A percentile compares a stretch with the other conserved stretches of the same genome.
These are phyloP conservation scores for Ophonus ardosiacus DNA, from an alignment of 2,888 invertebrate species.

Conservation along the genomic window DNA sequence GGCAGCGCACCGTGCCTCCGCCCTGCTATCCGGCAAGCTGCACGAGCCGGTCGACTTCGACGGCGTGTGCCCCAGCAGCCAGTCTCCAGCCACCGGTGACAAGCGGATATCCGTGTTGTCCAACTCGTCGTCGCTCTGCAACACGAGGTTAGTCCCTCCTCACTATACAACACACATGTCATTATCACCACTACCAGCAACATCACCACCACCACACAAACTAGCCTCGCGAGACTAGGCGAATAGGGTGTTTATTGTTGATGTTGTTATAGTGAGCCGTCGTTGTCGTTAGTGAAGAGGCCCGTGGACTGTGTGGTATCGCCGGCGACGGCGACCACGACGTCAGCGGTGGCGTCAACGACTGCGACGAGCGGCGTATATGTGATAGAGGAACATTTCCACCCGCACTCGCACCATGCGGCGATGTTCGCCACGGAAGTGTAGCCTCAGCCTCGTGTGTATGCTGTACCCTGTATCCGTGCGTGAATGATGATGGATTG, in stretches of 20 bases:
- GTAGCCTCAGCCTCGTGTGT: slow-evolving; percentile 78
- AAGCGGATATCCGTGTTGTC: slow-evolving; percentile 62
- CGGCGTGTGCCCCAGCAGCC: slow-evolving; percentile 72
- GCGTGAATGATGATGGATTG: slow-evolving; percentile 62
- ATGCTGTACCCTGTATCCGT: neutral
- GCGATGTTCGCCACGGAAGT: slow-evolving; percentile 87
- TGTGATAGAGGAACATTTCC: slow-evolving; percentile 87
- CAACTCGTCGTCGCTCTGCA: slow-evolving; percentile 69
- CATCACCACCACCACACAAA: slow-evolving; percentile 32
- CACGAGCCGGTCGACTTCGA: slow-evolving; percentile 76
- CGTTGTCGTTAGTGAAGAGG: slow-evolving; percentile 84
- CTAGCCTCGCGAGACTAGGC: neutral
- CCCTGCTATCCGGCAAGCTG: slow-evolving; percentile 73
- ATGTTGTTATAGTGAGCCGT: slow-evolving; percentile 79
- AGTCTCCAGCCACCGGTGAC: slow-evolving; percentile 27
- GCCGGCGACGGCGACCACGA: slow-evolving; percentile 75
- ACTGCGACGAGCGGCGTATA: slow-evolving; percentile 78
- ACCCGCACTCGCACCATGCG: slow-evolving; percentile 78
- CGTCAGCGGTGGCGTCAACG: slow-evolving; percentile 69
- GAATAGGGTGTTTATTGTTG: neutral
- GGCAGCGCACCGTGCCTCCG: slow-evolving; percentile 79
- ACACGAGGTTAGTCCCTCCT: slow-evolving; percentile 69
- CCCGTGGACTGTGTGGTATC: slow-evolving; percentile 76
- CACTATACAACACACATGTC: slow-evolving; percentile 1
- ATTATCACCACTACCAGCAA: neutral